Conservation (phyloP, 2,113 vertebrate species). For the Otus sunia region DNA sequence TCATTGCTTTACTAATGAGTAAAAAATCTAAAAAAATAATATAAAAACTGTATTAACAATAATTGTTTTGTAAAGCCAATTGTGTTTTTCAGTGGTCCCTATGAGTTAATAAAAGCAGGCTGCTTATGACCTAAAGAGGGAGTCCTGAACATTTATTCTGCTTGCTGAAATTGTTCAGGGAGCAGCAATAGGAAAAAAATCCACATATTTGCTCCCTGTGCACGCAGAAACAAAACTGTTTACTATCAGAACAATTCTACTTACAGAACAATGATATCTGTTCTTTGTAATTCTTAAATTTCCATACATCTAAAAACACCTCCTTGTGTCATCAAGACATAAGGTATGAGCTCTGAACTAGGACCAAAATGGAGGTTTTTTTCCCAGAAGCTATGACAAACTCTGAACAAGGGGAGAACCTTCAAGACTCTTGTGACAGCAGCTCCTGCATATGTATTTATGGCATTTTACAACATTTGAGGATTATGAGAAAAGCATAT, state of each 20-base stretch:
- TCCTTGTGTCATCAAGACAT: background rate
- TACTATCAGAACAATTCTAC: background rate
- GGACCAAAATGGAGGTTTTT: background rate
- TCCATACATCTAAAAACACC: background rate
- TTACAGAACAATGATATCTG: background rate
- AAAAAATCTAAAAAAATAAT: background rate
- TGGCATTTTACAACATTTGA: background rate
- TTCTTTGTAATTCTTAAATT: background rate
- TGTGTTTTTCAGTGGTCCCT: background rate
- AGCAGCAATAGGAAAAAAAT: background rate
- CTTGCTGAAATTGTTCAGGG: background rate
- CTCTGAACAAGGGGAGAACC: background rate
- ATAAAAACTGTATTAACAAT: background rate
- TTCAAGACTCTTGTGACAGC: background rate
- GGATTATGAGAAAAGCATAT: background rate
- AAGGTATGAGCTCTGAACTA: background rate
- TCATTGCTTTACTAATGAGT: background rate
- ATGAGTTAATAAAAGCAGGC: background rate
- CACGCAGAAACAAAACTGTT: background rate
- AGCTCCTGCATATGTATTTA: background rate
- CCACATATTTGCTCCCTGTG: background rate
- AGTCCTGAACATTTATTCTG: background rate
- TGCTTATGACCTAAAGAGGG: background rate
- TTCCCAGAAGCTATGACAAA: background rate
- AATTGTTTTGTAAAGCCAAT: background rate